Percentiles rank a stretch among this genome's conserved stretches.
Conservation (phyloP, 2,797 vertebrate species). For the Silurus aristotelis region DNA sequence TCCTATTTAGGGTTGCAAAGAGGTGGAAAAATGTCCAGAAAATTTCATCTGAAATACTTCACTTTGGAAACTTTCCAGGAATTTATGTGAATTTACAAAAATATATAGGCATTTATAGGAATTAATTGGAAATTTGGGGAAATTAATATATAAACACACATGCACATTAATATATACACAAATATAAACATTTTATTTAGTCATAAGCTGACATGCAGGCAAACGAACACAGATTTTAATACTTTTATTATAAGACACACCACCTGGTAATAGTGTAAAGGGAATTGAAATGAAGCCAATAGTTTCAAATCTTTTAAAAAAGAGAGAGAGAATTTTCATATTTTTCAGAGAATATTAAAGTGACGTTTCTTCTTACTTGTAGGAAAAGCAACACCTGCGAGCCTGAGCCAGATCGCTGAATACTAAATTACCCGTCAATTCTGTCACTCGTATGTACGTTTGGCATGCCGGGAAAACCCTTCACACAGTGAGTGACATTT, state of each 20-base stretch:
- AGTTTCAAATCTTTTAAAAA: background rate
- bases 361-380: background rate
- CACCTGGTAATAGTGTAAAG: background rate
- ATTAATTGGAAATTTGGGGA: no score
- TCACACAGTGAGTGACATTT: background rate
- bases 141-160: no score
- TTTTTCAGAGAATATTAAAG: background rate
- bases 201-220: no score
- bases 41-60: no score
- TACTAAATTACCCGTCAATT: background rate
- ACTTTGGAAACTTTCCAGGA: no score
- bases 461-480: background rate
- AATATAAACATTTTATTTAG: no score
- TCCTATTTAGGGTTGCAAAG: background rate
- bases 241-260: no score
- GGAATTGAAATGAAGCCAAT: background rate
- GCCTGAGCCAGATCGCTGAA: background rate
- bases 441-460: background rate
- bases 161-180: no score
- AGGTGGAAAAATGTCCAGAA: no score
- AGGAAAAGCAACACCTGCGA: background rate
- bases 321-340: background rate
- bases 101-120: no score
- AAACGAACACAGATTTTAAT: no score
- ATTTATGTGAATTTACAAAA: no score